Percentiles rank a stretch among this genome's conserved stretches.
Conservation (phyloP, 2,888 invertebrate species). For the Mellilla xanthometata region DNA sequence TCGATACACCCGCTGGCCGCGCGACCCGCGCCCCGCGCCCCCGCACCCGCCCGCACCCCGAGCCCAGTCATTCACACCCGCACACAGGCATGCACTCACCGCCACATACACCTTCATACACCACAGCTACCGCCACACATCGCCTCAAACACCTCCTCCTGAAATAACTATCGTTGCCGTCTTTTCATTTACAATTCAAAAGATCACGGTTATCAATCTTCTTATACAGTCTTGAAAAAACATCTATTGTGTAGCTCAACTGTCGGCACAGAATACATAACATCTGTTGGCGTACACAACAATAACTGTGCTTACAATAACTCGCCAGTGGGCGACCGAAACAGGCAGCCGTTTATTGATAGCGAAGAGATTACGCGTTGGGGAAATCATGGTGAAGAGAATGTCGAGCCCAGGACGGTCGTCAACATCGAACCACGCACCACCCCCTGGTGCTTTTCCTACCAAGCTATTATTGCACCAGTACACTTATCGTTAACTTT, state of each 20-base stretch:
- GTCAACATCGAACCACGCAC: slow-evolving; percentile 14
- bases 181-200: slow-evolving; percentile 23
- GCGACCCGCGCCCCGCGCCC: slow-evolving; percentile 52
- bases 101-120: slow-evolving; percentile 12
- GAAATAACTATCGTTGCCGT: slow-evolving; percentile 9
- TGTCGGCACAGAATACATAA: not conserved
- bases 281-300: not conserved
- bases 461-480: no score
- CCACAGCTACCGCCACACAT: not conserved
- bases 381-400: slow-evolving; percentile 31
- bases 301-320: not conserved
- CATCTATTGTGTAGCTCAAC: slow-evolving; percentile 16
- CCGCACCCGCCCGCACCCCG: slow-evolving; percentile 73
- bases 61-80: slow-evolving; percentile 75
- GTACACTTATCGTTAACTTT: no score
- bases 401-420: slow-evolving; percentile 19
- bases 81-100: slow-evolving; percentile 61
- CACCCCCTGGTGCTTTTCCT: slow-evolving; percentile 38
- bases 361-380: slow-evolving; percentile 36
- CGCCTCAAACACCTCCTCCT: slow-evolving; percentile 16
- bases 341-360: slow-evolving; percentile 35
- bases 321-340: slow-evolving; percentile 7
- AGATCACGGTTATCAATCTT: slow-evolving; percentile 26
- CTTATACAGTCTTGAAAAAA: slow-evolving; percentile 25
- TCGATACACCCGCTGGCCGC: slow-evolving; percentile 66